Base-by-base conservation (phyloP, 2,113 vertebrate species). In the Boulengeromyrus knoepffleri region DNA sequence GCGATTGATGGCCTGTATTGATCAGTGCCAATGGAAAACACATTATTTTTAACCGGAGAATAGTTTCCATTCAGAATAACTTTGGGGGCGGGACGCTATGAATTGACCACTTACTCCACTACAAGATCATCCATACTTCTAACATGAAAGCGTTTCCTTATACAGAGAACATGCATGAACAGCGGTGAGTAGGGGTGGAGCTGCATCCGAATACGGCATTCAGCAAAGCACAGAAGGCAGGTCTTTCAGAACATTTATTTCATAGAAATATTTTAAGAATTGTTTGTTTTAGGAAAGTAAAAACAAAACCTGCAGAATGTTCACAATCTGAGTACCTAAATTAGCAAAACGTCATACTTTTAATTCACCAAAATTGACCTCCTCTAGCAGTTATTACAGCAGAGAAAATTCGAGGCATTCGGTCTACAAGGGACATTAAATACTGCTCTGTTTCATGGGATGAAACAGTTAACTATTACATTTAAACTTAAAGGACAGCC, bases 1-100 rank as follows among this genome's bases (percentile, higher is more conserved):
- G 42, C 92, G 94, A 96, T 95, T 94, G 94, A 96, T 96, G 96
- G 94, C 88, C 95, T 93, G 91, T 96, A 96, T 96, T 96, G 96
- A 96, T 96, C 96, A 93, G 94, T 90, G 90, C 92, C 94, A 92
- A 96, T 95, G 93, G 95, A 96, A 96, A 95, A 96, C 92, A 77
- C 92, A 96, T 96, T 92, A 94, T 91, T 96, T 95, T 91, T 95
- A 93, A 53, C 53, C 42, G 89, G 92, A 94, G 93, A 96, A 96
- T 93, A 92, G 95, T 91, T 19, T 66, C 94, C 66, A 91, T 95
- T 95, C 92, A 94, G 92, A 91, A 27, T 92, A 92, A 91, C 91
- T 90, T 92, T 85, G 86, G 88, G 89, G 86, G 80, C 27, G 92
- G 89, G 27, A 49, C 53, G 13, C 31, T 6, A 5, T 2, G 42